Evolutionary conservation across 2,888 invertebrate species (phyloP).

Genomic region (Bellardia bayeri): DNA sequence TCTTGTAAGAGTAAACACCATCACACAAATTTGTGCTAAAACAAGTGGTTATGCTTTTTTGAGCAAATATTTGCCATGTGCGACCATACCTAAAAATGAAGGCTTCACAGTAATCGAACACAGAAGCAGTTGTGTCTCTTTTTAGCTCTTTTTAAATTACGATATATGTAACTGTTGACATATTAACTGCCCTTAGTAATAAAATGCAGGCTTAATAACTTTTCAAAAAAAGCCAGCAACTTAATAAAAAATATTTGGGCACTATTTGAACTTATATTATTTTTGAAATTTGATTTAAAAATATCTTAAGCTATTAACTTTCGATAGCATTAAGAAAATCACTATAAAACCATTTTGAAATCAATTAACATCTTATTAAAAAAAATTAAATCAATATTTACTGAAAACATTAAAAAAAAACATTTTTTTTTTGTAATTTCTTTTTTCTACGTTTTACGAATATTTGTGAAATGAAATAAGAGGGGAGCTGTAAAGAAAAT

Average conservation of each 20-base stretch:
- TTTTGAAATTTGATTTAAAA: neutral
- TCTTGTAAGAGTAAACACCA: no score
- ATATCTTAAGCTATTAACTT: neutral
- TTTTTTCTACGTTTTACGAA: neutral
- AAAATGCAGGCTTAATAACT: neutral
- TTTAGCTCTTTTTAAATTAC: no score
- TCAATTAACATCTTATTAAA: constrained; percentile 50
- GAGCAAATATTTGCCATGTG: no score
- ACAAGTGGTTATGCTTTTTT: no score
- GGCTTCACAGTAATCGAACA: no score
- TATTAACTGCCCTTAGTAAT: neutral
- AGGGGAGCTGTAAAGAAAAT: neutral
- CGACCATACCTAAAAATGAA: no score
- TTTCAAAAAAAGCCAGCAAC: neutral
- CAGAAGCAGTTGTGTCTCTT: no score
- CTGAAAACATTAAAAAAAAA: constrained; percentile 18
- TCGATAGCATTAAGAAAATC: neutral
- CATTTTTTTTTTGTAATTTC: neutral
- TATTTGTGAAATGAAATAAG: neutral
- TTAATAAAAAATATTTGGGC: neutral
- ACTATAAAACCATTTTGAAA: constrained; percentile 12
- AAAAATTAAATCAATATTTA: constrained; percentile 54
- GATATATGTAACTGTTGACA: no score
- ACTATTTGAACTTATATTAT: neutral
- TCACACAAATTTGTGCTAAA: no score